Evolutionary conservation across 2,113 vertebrate species (phyloP), one percentile per base, ranked within the genome.

Genomic region (Ailuropoda melanoleuca): DNA sequence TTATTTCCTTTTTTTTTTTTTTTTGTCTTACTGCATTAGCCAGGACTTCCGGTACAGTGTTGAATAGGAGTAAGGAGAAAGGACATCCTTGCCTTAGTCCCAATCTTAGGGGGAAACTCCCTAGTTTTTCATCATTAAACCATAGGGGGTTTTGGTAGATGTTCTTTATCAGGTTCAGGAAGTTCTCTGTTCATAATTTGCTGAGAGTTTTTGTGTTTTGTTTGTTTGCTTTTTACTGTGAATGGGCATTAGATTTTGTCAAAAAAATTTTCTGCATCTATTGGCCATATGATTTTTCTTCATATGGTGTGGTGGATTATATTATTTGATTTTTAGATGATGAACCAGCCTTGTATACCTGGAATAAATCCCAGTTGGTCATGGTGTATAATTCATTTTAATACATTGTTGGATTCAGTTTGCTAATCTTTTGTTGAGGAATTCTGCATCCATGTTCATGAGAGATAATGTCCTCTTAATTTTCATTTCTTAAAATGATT

Each of bases 311-410:
- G 60, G 29, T 84, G 17, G 15, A n/a, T 84, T 88, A 24, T 75
- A 37, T 80, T 93, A 50, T 50, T 74, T 94, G 24, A 80, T 39
- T 82, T 94, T 96, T 77, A 39, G 86, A 85, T 83, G 70, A 26
- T 88, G 48, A 81, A 81, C 50, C 46, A 94, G 3, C 26, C 55
- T 97, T 85, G 14, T 8, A 31, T 74, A 56, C 50, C 26, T 88
- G 14, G 46, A 95, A 6, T 87, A 83, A 62, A 9, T 92, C 43
- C 58, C 15, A 39, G 26, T 85, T 92, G 48, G 34, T 53, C 1
- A 2, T 46, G 11, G 1, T 74, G 0, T 81, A 37, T 55, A 39
- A n/a, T 84, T 95, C 9, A 90, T 83, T 87, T 48, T 80, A 89
- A 72, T 75, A 82, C 19, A 4, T 68, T 81, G 12, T 64, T 96